These are phyloP conservation scores for Monopterus albus DNA, from an alignment of 2,113 vertebrate species.

Conservation along the genomic window DNA sequence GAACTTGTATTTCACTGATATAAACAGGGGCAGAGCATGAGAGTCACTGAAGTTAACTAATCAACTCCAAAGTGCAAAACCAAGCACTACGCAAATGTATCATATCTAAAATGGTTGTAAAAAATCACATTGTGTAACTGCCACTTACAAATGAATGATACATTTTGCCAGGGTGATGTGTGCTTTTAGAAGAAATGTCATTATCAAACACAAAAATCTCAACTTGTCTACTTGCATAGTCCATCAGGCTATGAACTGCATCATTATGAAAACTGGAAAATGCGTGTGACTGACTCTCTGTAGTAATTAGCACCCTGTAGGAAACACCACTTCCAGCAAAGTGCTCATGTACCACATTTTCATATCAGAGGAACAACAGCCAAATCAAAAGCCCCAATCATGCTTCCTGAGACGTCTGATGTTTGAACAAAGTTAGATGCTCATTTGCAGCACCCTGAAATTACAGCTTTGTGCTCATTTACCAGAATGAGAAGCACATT, in stretches of 20 bases:
- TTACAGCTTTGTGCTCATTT: constrained; percentile 30
- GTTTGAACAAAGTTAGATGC: constrained; percentile 53
- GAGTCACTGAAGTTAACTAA: constrained; percentile 59
- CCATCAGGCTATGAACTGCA: neutral
- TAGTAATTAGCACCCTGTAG: constrained; percentile 45
- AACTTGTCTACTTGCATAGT: neutral
- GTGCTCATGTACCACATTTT: constrained; percentile 30
- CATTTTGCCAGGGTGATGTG: neutral
- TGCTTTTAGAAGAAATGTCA: neutral
- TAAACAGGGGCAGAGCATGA: constrained; percentile 40
- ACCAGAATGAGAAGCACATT: constrained; percentile 36
- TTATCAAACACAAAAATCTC: constrained; percentile 5
- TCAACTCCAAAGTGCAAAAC: constrained; percentile 50
- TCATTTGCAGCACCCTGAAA: constrained; percentile 49
- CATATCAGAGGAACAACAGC: constrained; percentile 50
- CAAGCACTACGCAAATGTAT: constrained; percentile 12
- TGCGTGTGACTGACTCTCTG: constrained; percentile 9
- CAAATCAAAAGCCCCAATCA: constrained; percentile 63
- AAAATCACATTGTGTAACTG: constrained; percentile 16
- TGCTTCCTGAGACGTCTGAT: constrained; percentile 38
- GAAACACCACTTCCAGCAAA: constrained; percentile 36
- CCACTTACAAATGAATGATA: constrained; percentile 13
- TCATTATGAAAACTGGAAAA: constrained; percentile 9
- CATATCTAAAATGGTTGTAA: constrained; percentile 34
- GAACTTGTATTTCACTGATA: constrained; percentile 53